Base-by-base conservation (phyloP, 2,113 vertebrate species). In the Pterocles gutturalis region DNA sequence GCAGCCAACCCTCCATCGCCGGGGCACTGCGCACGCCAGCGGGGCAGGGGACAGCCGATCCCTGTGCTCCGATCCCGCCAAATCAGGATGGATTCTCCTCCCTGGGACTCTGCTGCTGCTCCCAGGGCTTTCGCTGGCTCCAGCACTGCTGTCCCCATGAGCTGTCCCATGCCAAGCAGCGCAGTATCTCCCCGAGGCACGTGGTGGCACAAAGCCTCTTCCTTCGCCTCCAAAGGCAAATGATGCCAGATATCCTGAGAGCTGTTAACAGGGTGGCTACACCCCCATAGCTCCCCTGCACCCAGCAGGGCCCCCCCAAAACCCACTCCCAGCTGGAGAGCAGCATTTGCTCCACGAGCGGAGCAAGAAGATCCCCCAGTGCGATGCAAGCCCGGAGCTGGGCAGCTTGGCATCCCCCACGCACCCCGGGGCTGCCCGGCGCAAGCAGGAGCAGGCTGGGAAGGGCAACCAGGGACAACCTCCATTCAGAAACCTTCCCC, bases 231-330 rank as follows among this genome's bases (percentile, higher is more conserved):
- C 60, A 21, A n/a, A 49, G 34, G 22, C n/a, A 5, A 46, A 34
- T 0, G 3, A 41, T 13, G n/a, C 46, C 1, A 5, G 21, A 5
- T 17, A 28, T 6, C 48, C 20, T 4, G 8, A 38, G 1, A 1
- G 36, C 60, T 17, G 13, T 7, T 29, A 5, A 4, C 38, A 34
- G 34, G 29, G 31, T 57, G 43, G 57, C 53, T 54, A 20, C 45
- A 36, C 13, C 4, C 6, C 57, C n/a, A 11, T 2, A 58, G 12
- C 19, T n/a, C 29, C 25, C 58, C 19, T 8, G 13, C 5, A 10
- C 61, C 73, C 5, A 1, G 11, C 21, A 80, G 25, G 14, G 9
- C 2, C 13, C 33, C 48, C 33, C 22, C 62, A 41, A 3, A 24
- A 33, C 41, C n/a, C 46, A 7, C 17, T 60, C 17, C 46, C 26